A percentile compares a stretch with the other conserved stretches of the same genome.
These are phyloP conservation scores for Bos javanicus DNA, from an alignment of 2,113 vertebrate genomes.

Conservation along the genomic window DNA sequence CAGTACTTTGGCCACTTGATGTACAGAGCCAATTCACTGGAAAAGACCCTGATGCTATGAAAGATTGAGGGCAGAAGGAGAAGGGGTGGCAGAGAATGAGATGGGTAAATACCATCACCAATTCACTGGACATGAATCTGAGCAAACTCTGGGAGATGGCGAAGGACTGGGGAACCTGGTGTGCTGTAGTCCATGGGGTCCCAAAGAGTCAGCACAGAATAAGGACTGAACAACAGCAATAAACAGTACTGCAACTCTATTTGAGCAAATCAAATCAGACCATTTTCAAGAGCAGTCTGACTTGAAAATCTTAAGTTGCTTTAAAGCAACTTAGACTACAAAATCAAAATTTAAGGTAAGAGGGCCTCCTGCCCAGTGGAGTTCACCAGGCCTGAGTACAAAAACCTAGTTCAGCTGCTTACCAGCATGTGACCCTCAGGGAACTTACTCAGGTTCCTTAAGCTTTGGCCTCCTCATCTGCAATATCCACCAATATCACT, in stretches of 20 bases:
- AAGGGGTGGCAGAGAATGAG: background rate
- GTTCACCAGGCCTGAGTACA: background rate
- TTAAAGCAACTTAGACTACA: constrained; percentile 13
- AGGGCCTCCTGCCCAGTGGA: background rate
- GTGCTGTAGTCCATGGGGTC: background rate
- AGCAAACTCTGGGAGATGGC: background rate
- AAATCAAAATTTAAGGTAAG: constrained; percentile 22
- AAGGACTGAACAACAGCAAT: background rate
- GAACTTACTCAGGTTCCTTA: background rate
- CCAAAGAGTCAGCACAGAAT: background rate
- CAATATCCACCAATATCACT: background rate
- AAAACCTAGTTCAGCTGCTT: constrained; percentile 9
- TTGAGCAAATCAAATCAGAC: background rate
- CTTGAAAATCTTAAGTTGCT: background rate
- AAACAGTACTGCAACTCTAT: background rate
- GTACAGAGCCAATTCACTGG: background rate
- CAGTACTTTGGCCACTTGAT: background rate
- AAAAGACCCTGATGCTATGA: background rate
- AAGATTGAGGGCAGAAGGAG: background rate
- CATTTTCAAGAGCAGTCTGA: constrained; percentile 16
- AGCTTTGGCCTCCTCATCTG: background rate
- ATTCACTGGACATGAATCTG: background rate
- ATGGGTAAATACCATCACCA: background rate
- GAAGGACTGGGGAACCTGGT: background rate
- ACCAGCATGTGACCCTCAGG: background rate